Conservation (phyloP, 2,888 invertebrate genomes). For the Dusona sp. region DNA sequence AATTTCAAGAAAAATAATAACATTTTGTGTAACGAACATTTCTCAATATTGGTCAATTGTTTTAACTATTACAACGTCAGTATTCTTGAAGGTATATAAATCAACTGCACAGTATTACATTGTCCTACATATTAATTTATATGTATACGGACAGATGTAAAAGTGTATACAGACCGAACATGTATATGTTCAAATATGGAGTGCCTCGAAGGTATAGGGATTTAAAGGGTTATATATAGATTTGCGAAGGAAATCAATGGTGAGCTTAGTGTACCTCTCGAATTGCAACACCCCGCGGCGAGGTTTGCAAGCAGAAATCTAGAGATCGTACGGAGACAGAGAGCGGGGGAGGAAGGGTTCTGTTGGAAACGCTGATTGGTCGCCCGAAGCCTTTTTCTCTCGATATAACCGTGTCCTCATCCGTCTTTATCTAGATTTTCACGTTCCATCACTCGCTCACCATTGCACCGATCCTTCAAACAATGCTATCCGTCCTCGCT, state of each 20-base stretch:
- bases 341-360: conserved; percentile 23
- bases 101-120: not conserved
- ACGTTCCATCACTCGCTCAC: conserved; percentile 56
- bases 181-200: conserved; percentile 31
- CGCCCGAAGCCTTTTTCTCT: conserved; percentile 74
- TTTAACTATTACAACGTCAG: not conserved
- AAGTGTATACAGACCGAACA: too few species aligned
- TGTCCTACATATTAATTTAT: conserved; percentile 3
- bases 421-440: conserved; percentile 52
- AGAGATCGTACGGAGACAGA: conserved; percentile 39
- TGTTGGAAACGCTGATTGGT: conserved; percentile 80
- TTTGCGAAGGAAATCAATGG: conserved; percentile 46
- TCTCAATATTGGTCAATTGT: not conserved
- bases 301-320: conserved; percentile 71
- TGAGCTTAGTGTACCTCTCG: conserved; percentile 52
- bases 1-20: not conserved
- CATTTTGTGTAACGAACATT: not conserved
- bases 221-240: conserved; percentile 3
- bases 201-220: not conserved
- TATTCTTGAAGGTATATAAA: not conserved
- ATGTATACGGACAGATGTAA: not conserved
- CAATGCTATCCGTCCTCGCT: conserved; percentile 77
- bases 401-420: conserved; percentile 35
- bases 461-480: conserved; percentile 77
- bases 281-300: conserved; percentile 56